Conservation (phyloP, 2,113 vertebrate genomes). For the Eleginops maclovinus region DNA sequence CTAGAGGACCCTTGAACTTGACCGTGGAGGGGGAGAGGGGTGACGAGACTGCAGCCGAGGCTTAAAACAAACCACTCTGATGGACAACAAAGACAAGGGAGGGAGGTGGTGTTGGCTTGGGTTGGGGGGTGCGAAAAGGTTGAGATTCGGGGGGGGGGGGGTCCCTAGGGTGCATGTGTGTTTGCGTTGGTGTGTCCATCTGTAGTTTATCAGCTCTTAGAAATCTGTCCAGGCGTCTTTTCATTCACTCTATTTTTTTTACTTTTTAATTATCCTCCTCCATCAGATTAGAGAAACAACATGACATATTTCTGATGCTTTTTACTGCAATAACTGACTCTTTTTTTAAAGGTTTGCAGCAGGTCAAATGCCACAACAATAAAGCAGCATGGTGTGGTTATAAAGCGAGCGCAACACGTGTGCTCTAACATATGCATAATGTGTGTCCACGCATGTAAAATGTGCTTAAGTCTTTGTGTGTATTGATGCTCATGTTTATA, state of each 20-base stretch:
- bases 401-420: constrained; percentile 8
- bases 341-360: not conserved
- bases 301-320: not conserved
- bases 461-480: not conserved
- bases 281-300: not conserved
- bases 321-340: not conserved
- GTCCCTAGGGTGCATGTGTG: constrained; percentile 49
- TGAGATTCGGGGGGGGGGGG: constrained; percentile 34
- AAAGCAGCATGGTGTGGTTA: constrained; percentile 30
- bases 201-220: constrained; percentile 26
- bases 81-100: constrained; percentile 74
- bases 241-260: not conserved
- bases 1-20: constrained; percentile 83
- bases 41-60: constrained; percentile 54
- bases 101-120: constrained; percentile 11
- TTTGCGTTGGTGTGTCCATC: constrained; percentile 38
- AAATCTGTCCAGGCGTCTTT: constrained; percentile 1
- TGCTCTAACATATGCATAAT: constrained; percentile 27
- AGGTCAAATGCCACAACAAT: constrained; percentile 5
- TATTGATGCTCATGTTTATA: constrained; percentile 6
- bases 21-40: constrained; percentile 66
- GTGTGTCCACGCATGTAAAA: constrained; percentile 15
- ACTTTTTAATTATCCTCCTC: not conserved
- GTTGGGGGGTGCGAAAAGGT: constrained; percentile 48
- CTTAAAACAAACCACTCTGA: constrained; percentile 75